Conservation (phyloP, 2,113 vertebrate genomes). For the Cromileptes altivelis region DNA sequence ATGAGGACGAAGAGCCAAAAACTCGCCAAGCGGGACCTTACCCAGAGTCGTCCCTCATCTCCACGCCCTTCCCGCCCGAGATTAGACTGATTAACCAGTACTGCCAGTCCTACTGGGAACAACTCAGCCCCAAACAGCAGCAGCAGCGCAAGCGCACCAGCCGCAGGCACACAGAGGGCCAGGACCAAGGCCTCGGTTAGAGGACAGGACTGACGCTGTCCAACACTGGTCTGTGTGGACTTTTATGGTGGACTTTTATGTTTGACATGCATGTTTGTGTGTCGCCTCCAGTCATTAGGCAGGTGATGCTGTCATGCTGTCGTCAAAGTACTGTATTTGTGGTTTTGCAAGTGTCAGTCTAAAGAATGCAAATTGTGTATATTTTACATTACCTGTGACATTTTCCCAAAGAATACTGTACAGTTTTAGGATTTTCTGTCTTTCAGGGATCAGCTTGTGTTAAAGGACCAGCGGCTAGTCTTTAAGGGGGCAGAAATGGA, state of each 20-base stretch:
- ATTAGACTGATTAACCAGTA: slow-evolving; percentile 86
- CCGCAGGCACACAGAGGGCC: slow-evolving; percentile 83
- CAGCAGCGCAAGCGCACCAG: slow-evolving; percentile 79
- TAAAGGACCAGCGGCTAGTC: not conserved
- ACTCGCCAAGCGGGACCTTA: slow-evolving; percentile 37
- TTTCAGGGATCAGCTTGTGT: not conserved
- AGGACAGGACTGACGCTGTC: not conserved
- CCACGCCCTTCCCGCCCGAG: slow-evolving; percentile 79
- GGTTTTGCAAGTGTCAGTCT: slow-evolving; percentile 50
- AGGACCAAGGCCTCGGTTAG: slow-evolving; percentile 82
- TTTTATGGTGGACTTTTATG: slow-evolving; percentile 63
- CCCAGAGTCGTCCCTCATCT: slow-evolving; percentile 22
- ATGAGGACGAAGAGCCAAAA: slow-evolving; percentile 74
- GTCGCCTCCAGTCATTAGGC: slow-evolving; percentile 46
- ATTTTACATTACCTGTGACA: slow-evolving; percentile 54
- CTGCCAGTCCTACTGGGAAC: slow-evolving; percentile 87
- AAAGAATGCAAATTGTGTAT: slow-evolving; percentile 33
- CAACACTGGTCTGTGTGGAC: slow-evolving; percentile 61
- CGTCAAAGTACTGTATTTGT: slow-evolving; percentile 48
- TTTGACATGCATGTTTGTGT: slow-evolving; percentile 54
- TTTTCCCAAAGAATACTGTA: slow-evolving; percentile 24
- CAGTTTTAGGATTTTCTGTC: not conserved
- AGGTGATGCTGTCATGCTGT: slow-evolving; percentile 56
- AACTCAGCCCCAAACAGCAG: slow-evolving; percentile 74
- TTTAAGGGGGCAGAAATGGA: too few relatives aligned